Evolutionary conservation across 2,888 invertebrate species (phyloP).

Genomic region (Harpalus rufipes): DNA sequence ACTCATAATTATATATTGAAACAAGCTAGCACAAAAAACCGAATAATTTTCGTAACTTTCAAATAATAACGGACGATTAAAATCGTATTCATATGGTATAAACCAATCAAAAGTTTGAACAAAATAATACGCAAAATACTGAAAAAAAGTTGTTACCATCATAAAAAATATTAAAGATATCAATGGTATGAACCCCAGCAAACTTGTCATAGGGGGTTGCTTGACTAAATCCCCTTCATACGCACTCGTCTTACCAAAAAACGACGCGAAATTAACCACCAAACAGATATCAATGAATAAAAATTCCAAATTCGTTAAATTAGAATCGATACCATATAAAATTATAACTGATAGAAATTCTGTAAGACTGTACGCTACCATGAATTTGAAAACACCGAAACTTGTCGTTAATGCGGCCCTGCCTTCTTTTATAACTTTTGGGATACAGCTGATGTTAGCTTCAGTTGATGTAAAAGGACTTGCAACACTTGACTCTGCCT

Average conservation of each 20-base stretch:
- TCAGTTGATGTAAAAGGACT: constrained; percentile 95
- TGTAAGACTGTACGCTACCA: constrained; percentile 96
- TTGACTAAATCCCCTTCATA: constrained; percentile 77
- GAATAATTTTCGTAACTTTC: constrained; percentile 82
- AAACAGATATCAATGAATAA: constrained; percentile 84
- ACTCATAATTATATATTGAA: constrained; percentile 83
- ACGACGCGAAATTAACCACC: constrained; percentile 81
- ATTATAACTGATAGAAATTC: constrained; percentile 95
- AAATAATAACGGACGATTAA: constrained; percentile 73
- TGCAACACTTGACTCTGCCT: constrained; percentile 95
- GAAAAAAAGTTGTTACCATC: constrained; percentile 77
- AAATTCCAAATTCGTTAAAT: constrained; percentile 82
- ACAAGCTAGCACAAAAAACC: constrained; percentile 81
- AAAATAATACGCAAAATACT: constrained; percentile 77
- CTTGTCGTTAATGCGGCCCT: constrained; percentile 96
- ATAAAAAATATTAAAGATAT: constrained; percentile 80
- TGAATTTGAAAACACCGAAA: constrained; percentile 99
- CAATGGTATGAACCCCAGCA: constrained; percentile 78
- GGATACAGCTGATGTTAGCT: constrained; percentile 91
- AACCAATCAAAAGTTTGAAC: constrained; percentile 80
- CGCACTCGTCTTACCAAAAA: constrained; percentile 83
- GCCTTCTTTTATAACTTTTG: constrained; percentile 90
- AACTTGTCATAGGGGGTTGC: constrained; percentile 79
- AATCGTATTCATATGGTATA: constrained; percentile 76
- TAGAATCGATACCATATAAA: constrained; percentile 85